These are phyloP conservation scores for Arizona elegans DNA, from an alignment of 2,113 vertebrate species.

Conservation along the genomic window DNA sequence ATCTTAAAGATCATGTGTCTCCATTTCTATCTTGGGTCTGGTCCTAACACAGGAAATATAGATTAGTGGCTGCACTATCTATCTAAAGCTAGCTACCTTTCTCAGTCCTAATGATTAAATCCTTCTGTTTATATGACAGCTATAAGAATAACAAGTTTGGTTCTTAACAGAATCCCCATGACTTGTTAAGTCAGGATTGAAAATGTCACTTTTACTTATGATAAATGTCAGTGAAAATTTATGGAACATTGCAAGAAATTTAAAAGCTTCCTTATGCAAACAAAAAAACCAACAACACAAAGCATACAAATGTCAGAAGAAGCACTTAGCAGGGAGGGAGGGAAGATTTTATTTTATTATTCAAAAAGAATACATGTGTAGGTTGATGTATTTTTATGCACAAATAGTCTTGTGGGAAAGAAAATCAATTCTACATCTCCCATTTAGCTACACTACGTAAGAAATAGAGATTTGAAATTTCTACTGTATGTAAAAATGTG, in stretches of 20 bases:
- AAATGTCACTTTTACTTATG: slow-evolving; percentile 29
- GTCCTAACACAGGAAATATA: background rate
- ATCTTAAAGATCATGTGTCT: background rate
- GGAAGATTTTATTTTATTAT: background rate
- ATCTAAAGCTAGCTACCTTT: background rate
- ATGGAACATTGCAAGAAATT: background rate
- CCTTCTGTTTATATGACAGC: background rate
- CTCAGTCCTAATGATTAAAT: background rate
- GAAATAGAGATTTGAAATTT: slow-evolving; percentile 34
- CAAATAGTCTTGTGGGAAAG: slow-evolving; percentile 9
- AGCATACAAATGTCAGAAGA: slow-evolving; percentile 23
- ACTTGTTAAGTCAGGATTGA: slow-evolving; percentile 30
- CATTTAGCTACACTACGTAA: slow-evolving; percentile 13
- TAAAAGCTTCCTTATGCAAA: slow-evolving; percentile 17
- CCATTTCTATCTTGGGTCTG: background rate
- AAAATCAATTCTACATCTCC: slow-evolving; percentile 31
- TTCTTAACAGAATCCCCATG: slow-evolving; percentile 23
- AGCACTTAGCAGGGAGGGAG: background rate
- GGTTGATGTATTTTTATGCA: slow-evolving; percentile 17
- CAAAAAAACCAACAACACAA: background rate
- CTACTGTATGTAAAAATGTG: slow-evolving; percentile 40
- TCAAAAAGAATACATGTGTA: slow-evolving; percentile 8
- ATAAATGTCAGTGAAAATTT: slow-evolving; percentile 20
- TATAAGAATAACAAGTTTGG: slow-evolving; percentile 30
- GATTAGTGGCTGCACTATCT: background rate